These are phyloP conservation scores for Aptenodytes patagonicus DNA, from an alignment of 2,113 vertebrate genomes.

Conservation along the genomic window DNA sequence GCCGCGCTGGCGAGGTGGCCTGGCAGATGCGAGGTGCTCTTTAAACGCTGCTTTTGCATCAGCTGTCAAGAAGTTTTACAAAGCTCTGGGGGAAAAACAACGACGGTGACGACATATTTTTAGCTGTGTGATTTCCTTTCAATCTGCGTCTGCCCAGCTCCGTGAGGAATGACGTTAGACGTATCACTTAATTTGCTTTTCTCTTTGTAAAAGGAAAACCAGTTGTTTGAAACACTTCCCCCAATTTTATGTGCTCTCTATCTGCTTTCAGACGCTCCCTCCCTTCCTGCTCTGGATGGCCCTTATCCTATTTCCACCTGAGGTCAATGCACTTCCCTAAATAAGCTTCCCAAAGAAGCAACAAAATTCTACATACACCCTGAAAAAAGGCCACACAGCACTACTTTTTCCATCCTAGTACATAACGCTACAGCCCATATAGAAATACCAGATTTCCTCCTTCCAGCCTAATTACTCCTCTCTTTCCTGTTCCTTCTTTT, in stretches of 20 bases:
- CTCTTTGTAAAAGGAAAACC: slow-evolving; percentile 45
- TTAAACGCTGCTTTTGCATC: neutral
- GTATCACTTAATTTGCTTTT: slow-evolving; percentile 24
- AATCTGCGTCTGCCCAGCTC: slow-evolving; percentile 25
- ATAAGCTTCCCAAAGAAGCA: slow-evolving; percentile 43
- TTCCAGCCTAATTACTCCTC: neutral
- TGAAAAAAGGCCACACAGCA: neutral
- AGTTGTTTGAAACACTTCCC: slow-evolving; percentile 56
- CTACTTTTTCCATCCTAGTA: neutral
- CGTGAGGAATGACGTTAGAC: neutral
- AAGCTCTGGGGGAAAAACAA: neutral
- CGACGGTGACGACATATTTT: slow-evolving; percentile 14
- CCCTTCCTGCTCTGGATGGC: slow-evolving; percentile 61
- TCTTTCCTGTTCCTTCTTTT: neutral
- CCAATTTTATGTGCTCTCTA: slow-evolving; percentile 52
- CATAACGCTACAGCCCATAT: neutral
- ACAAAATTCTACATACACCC: neutral
- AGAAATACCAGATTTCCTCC: neutral
- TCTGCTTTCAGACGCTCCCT: slow-evolving; percentile 60
- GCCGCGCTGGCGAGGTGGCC: rapidly evolving
- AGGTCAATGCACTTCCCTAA: slow-evolving; percentile 66
- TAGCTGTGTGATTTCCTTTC: slow-evolving; percentile 27
- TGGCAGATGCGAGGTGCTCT: neutral
- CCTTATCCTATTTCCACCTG: slow-evolving; percentile 64
- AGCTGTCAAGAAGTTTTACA: neutral